Evolutionary conservation across 2,888 invertebrate species (phyloP).

Genomic region (Odontocolon sp.): DNA sequence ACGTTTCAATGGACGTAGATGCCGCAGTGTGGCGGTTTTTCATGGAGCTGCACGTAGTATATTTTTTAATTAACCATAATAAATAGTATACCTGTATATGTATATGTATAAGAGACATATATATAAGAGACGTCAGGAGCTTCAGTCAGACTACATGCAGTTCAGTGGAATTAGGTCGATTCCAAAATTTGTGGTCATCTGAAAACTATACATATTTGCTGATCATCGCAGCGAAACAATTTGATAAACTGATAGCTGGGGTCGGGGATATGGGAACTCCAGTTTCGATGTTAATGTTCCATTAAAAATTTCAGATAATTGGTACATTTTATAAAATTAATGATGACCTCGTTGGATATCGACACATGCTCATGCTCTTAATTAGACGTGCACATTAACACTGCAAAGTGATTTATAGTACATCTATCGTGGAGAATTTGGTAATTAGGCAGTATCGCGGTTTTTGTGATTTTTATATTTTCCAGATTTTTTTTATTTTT

Average conservation of each 20-base stretch:
- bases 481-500: too few species aligned
- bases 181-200: slow-evolving; percentile 26
- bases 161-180: slow-evolving; percentile 27
- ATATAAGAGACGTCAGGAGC: not conserved
- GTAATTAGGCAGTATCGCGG: too few species aligned
- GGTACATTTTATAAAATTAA: too few species aligned
- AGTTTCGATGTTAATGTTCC: too few species aligned
- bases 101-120: too few species aligned
- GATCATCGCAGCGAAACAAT: slow-evolving; percentile 1
- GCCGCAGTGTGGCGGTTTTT: slow-evolving; percentile 2
- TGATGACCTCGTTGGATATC: too few species aligned
- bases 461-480: too few species aligned
- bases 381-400: too few species aligned
- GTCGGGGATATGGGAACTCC: not conserved
- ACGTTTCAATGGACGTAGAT: slow-evolving; percentile 65
- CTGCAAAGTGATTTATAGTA: too few species aligned
- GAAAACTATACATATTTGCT: not conserved
- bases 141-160: slow-evolving; percentile 3
- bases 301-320: too few species aligned
- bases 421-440: too few species aligned
- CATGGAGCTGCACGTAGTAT: slow-evolving; percentile 10
- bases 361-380: too few species aligned
- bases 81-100: slow-evolving; percentile 2
- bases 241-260: not conserved
- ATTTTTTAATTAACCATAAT: slow-evolving; percentile 67